Evolutionary conservation across 64 coral and sea anemone genomes (phyloP).

Genomic region (Dendronephthya gigantea): DNA sequence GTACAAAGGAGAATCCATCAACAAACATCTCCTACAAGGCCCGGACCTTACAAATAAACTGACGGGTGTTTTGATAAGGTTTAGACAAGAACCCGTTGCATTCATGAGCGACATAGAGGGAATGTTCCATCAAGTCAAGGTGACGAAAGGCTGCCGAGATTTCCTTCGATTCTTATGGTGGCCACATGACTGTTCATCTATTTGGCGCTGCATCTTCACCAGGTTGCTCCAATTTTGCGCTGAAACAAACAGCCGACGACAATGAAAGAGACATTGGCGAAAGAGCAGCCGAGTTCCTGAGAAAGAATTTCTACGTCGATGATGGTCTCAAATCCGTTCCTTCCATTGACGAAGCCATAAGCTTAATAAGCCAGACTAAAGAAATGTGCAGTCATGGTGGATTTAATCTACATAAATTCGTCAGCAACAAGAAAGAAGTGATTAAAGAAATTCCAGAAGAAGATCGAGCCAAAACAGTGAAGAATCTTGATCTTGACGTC

Average conservation of each 20-base stretch:
- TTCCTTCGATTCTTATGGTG: background rate
- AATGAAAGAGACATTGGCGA: background rate
- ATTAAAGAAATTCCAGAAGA: no score
- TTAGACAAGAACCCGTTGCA: background rate
- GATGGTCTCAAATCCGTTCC: background rate
- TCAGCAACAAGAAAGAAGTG: no score
- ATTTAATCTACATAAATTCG: no score
- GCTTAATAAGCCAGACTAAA: no score
- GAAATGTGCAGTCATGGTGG: no score
- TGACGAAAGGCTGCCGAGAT: background rate
- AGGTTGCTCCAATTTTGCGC: background rate
- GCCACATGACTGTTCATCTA: background rate
- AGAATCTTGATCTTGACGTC: no score
- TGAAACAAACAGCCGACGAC: background rate
- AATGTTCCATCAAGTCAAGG: background rate
- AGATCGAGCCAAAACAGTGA: no score
- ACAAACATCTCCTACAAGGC: background rate
- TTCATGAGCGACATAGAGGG: background rate
- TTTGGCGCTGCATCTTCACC: background rate
- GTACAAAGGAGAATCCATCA: background rate
- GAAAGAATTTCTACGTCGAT: background rate
- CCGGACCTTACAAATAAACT: background rate
- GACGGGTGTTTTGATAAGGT: background rate
- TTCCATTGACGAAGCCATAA: no score
- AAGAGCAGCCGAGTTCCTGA: background rate